Evolutionary conservation across 1,140 invertebrate genomes (phyloP), one percentile per base, ranked within the genome.

Genomic region (Lasaia peninsularis): DNA sequence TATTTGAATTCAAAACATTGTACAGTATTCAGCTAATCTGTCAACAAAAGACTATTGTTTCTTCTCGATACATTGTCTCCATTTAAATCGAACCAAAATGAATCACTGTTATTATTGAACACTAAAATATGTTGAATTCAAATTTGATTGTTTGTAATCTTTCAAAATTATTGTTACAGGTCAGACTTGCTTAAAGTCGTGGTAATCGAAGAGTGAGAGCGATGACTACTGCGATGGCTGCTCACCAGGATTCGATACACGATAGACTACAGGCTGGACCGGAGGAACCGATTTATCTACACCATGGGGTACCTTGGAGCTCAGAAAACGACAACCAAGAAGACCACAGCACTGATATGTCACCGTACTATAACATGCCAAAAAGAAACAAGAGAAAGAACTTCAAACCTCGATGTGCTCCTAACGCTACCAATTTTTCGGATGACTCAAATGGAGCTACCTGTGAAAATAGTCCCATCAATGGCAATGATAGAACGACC

Each of bases 331-430:
- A 86, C 56, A 69, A 80, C 35, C 84, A 85, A 59, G 81, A 88
- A 56, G 86, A 80, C 72, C 80, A 81, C 80, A 89, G 89, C 81
- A 69, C 69, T 56, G 86, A 85, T 62, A 78, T 79, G 75, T 88
- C 82, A 6, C 86, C 88, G 0, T 90, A 90, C 71, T 88, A 84
- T 66, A 90, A 90, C 62, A 84, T 86, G 65, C 90, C 91, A 53
- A 92, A 92, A 76, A 85, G 91, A 57, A 93, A 93, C 78, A 93
- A 93, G 65, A 80, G 93, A 52, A 93, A 93, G 72, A 93, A 93
- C 74, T 93, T 93, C 78, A 92, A 93, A 69, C 93, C 93, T 0
- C 77, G 92, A 60, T 92, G 91, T 71, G 90, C 91, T 40, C 93
- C 92, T 37, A 89, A 90, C 54, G 71, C 83, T 4, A 76, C 91